phyloP scores from a whole-genome alignment of 2,113 vertebrate genomes.

The Trinectes maculatus region DNA sequence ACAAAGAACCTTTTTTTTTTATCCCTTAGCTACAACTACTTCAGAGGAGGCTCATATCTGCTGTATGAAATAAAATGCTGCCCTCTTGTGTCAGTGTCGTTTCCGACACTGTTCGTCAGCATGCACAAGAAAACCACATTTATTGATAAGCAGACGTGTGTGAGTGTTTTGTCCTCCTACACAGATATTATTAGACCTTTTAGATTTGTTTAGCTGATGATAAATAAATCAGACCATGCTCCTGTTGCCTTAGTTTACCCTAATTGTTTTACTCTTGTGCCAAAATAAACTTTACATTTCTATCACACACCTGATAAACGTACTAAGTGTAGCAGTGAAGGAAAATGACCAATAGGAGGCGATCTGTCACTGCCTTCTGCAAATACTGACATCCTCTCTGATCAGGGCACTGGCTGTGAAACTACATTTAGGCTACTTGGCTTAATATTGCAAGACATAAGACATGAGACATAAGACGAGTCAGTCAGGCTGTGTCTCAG shows the following conservation, averaged over 20 bases:
- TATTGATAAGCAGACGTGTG: accelerated
- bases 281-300: no score
- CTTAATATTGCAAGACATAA: background rate
- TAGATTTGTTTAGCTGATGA: no score
- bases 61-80: conserved; percentile 52
- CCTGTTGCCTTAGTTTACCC: no score
- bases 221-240: no score
- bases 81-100: conserved; percentile 62
- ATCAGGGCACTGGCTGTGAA: background rate
- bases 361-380: conserved; percentile 11
- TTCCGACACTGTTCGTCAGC: background rate
- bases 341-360: conserved; percentile 41
- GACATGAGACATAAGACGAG: background rate
- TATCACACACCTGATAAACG: no score
- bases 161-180: no score
- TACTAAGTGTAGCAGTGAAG: no score
- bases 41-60: background rate
- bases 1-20: background rate
- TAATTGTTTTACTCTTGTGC: no score
- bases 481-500: background rate
- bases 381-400: background rate
- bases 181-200: no score
- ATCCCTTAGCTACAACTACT: no score
- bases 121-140: background rate
- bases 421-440: background rate